Conservation (phyloP, 2,888 invertebrate species). For the Heliconius hortense region DNA sequence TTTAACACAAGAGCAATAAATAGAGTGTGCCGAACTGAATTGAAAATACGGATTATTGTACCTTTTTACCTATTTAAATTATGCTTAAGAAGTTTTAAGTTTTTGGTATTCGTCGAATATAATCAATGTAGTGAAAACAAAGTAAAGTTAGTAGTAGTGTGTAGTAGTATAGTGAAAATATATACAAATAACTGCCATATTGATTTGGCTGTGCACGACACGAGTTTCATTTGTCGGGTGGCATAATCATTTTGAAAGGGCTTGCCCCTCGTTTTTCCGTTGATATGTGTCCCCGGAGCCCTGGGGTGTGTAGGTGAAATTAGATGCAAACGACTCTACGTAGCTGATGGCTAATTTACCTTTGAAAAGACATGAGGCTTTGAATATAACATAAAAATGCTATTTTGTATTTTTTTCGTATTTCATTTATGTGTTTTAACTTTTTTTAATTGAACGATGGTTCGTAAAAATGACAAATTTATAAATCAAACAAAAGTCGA, state of each 20-base stretch:
- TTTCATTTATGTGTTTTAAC: background rate
- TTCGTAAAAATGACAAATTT: background rate
- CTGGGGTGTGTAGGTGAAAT: constrained; percentile 64
- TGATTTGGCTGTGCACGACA: constrained; percentile 34
- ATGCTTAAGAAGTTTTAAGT: background rate
- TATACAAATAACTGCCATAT: constrained; percentile 30
- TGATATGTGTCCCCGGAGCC: constrained; percentile 55
- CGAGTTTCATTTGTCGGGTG: constrained; percentile 43
- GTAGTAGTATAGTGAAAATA: too few relatives aligned
- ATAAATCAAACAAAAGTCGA: background rate
- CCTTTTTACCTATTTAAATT: too few relatives aligned
- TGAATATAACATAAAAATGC: constrained; percentile 36
- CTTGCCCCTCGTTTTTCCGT: constrained; percentile 43
- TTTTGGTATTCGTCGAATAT: too few relatives aligned
- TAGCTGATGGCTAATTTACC: constrained; percentile 77
- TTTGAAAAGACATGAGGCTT: constrained; percentile 71
- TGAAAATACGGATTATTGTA: too few relatives aligned
- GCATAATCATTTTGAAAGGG: constrained; percentile 49
- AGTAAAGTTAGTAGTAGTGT: too few relatives aligned
- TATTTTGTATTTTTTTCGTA: background rate
- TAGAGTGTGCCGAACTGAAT: too few relatives aligned
- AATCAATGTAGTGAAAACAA: constrained; percentile 3
- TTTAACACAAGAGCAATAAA: too few relatives aligned
- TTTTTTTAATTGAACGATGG: background rate
- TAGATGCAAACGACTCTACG: constrained; percentile 76